These are phyloP conservation scores for Synchiropus splendidus DNA, from an alignment of 2,113 vertebrate species.

Conservation along the genomic window DNA sequence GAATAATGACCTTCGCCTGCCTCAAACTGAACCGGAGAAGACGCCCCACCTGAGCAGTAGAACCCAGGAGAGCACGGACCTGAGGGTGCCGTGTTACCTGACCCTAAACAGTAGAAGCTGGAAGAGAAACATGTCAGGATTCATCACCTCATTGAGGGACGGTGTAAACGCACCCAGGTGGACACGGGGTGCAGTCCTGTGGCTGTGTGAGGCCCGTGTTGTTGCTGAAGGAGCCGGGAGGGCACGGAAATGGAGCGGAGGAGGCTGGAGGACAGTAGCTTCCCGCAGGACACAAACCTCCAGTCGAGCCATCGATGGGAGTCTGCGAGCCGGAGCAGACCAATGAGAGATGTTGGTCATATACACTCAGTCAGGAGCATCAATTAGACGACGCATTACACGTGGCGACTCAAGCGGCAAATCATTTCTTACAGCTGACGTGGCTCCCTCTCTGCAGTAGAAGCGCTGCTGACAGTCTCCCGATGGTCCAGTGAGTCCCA, in stretches of 20 bases:
- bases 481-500: conserved; percentile 63
- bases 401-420: neutral
- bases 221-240: conserved; percentile 77
- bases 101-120: conserved; percentile 72
- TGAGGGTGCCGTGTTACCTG: conserved; percentile 62
- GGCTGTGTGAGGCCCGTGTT: conserved; percentile 57
- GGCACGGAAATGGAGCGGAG: conserved; percentile 67
- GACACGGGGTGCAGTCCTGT: conserved; percentile 71
- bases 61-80: conserved; percentile 75
- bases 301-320: conserved; percentile 69
- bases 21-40: conserved; percentile 65
- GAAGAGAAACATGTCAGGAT: neutral
- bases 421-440: conserved; percentile 63
- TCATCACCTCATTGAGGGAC: neutral
- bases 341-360: neutral
- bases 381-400: neutral
- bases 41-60: conserved; percentile 73
- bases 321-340: conserved; percentile 45
- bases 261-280: conserved; percentile 72
- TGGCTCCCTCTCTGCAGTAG: conserved; percentile 72
- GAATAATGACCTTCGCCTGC: conserved; percentile 70
- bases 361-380: neutral
- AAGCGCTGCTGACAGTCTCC: conserved; percentile 74
- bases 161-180: conserved; percentile 72
- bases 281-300: conserved; percentile 73